Evolutionary conservation across 2,888 invertebrate species (phyloP).

Genomic region (Drosophila nr. medialis): DNA sequence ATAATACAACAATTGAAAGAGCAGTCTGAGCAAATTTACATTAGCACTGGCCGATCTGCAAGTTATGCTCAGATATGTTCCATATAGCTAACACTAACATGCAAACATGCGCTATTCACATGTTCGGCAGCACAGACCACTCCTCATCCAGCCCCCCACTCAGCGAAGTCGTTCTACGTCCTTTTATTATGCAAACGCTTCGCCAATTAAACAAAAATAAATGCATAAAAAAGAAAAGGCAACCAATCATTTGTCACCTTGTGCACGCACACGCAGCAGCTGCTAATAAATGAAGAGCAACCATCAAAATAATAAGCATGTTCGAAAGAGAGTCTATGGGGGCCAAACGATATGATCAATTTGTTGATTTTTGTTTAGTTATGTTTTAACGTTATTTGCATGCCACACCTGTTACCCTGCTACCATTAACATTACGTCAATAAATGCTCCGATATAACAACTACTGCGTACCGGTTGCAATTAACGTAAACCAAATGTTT

Average conservation of each 20-base stretch:
- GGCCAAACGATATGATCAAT: conserved; percentile 14
- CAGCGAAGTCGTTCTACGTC: conserved; percentile 1
- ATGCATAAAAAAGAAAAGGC: conserved; percentile 1
- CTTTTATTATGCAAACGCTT: conserved; percentile 33
- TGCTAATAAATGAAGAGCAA: conserved; percentile 9
- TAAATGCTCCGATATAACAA: conserved; percentile 31
- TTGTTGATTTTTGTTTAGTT: conserved; percentile 21
- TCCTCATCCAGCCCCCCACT: conserved; percentile 4
- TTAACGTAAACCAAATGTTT: conserved; percentile 66
- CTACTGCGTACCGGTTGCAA: conserved; percentile 34
- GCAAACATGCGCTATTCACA: background rate
- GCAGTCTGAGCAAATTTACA: conserved; percentile 7
- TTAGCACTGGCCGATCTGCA: conserved; percentile 21
- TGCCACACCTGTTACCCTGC: conserved; percentile 27
- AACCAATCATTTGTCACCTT: conserved; percentile 52
- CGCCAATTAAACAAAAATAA: conserved; percentile 1
- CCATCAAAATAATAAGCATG: conserved; percentile 57
- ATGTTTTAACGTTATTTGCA: conserved; percentile 37
- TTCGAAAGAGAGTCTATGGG: conserved; percentile 17
- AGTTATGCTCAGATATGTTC: conserved; percentile 25
- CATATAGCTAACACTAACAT: conserved; percentile 12
- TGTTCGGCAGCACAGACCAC: conserved; percentile 1
- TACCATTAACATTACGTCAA: conserved; percentile 27
- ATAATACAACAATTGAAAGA: background rate
- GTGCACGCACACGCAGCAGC: conserved; percentile 48